These are phyloP conservation scores for Pholis gunnellus DNA, from an alignment of 2,113 vertebrate species.

Conservation along the genomic window DNA sequence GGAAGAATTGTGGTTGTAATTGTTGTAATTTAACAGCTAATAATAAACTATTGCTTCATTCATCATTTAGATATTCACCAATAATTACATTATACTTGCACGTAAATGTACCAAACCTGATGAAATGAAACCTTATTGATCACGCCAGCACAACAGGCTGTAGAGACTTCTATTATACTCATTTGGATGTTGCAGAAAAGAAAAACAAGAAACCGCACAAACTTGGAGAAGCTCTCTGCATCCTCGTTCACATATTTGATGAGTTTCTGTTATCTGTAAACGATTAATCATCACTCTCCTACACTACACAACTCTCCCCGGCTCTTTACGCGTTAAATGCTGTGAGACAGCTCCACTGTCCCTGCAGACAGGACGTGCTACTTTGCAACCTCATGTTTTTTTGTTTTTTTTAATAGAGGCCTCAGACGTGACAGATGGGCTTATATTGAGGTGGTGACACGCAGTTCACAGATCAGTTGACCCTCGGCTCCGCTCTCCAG, in stretches of 20 bases:
- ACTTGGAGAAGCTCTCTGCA: neutral
- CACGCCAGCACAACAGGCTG: neutral
- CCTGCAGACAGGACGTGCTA: neutral
- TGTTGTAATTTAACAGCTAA: neutral
- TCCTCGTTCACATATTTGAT: constrained; percentile 18
- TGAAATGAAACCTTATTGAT: neutral
- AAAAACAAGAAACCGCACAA: neutral
- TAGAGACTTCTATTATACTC: neutral
- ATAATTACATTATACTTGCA: constrained; percentile 3
- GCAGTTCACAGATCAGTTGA: constrained; percentile 66
- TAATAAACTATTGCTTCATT: neutral
- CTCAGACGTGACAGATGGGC: constrained; percentile 55
- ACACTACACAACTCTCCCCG: neutral
- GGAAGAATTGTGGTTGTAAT: neutral
- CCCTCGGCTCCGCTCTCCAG: constrained; percentile 45
- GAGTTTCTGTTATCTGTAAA: constrained; percentile 14
- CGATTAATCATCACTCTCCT: constrained; percentile 14
- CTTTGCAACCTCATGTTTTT: neutral
- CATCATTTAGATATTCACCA: neutral
- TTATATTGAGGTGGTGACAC: constrained; percentile 59
- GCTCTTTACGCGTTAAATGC: neutral
- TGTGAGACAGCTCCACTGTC: neutral
- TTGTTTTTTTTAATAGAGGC: neutral
- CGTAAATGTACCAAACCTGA: neutral
- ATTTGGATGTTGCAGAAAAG: neutral